Evolutionary conservation across 2,113 vertebrate genomes (phyloP), one percentile per base, ranked within the genome.

Genomic region (Taurulus bubalis): DNA sequence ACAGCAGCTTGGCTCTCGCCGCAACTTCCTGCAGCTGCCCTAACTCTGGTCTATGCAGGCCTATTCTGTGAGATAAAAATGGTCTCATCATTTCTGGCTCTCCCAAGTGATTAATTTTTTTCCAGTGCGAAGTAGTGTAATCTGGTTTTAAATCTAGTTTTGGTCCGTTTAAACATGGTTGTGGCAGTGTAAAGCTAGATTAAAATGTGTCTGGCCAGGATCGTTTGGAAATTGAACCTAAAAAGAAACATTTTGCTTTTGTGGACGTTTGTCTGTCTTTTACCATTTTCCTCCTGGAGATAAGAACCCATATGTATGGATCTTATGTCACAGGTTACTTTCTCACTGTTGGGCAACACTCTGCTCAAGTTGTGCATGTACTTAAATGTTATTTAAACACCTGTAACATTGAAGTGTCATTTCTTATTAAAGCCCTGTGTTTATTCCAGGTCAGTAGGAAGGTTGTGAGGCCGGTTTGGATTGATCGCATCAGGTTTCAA

Each of bases 21-120:
- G 15, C 28, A 47, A 15, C 18, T 20, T 71, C 14, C 14, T 75
- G 15, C 30, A 55, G 55, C 42, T 60, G 16, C 40, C 6, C 11
- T 0, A 2, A 15, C 78, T 72, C 55, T 24, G 20, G 11, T 3
- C 34, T 65, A 14, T 47, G 26, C 15, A 26, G 40, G 18, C 4
- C 28, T 34, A 11, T 24, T 56, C 67, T 53, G 7, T 28, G 16
- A 60, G 30, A 16, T 62, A 36, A 18, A 69, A 55, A 32, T 30
- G 11, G 20, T 55, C 20, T 47, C 18, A 56, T 68, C 56, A 20
- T 55, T 70, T 8, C 68, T n/a, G 20, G 55, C 63, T 78, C 68
- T 16, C 20, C 20, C 5, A 2, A 42, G 26, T 42, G n/a, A 42
- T 77, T 56, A 40, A 1, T 11, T 28, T 16, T 22, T 68, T 7